phyloP scores from a whole-genome alignment of 2,888 invertebrate species.

The Leptinotarsa rubiginosa region DNA sequence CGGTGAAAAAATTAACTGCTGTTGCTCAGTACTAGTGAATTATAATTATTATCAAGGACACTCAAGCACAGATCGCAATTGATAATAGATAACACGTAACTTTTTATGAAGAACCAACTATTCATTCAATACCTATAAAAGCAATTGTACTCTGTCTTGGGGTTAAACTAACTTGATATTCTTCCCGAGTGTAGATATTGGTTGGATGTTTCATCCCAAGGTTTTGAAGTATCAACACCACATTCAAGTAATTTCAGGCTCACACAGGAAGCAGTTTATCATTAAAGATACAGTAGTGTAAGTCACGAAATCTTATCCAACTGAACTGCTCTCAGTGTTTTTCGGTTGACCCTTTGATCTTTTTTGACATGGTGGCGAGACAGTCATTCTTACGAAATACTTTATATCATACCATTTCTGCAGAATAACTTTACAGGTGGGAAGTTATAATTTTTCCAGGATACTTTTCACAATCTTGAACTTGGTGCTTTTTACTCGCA shows the following conservation, averaged over 20 bases:
- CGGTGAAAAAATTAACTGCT: conserved; percentile 7
- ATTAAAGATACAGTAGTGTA: conserved; percentile 1
- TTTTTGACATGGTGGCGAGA: background rate
- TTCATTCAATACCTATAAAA: too few relatives aligned
- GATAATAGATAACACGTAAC: background rate
- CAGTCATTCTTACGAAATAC: background rate
- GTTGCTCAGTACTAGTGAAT: conserved; percentile 26
- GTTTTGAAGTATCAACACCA: conserved; percentile 18
- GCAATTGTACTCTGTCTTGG: background rate
- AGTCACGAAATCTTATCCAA: background rate
- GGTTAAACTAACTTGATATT: background rate
- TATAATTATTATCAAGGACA: background rate
- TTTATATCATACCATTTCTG: background rate
- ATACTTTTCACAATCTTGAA: conserved; percentile 7
- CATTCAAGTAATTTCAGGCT: conserved; percentile 20
- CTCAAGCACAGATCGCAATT: background rate
- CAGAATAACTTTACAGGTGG: background rate
- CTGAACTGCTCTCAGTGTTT: background rate
- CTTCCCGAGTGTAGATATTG: conserved; percentile 1
- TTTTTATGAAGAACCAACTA: background rate
- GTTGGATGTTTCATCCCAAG: background rate
- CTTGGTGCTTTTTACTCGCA: conserved; percentile 1
- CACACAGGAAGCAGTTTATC: conserved; percentile 6
- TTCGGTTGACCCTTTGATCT: background rate
- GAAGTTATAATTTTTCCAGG: background rate